Conservation (phyloP, 2,888 invertebrate species). For the Drosophila subsilvestris region DNA sequence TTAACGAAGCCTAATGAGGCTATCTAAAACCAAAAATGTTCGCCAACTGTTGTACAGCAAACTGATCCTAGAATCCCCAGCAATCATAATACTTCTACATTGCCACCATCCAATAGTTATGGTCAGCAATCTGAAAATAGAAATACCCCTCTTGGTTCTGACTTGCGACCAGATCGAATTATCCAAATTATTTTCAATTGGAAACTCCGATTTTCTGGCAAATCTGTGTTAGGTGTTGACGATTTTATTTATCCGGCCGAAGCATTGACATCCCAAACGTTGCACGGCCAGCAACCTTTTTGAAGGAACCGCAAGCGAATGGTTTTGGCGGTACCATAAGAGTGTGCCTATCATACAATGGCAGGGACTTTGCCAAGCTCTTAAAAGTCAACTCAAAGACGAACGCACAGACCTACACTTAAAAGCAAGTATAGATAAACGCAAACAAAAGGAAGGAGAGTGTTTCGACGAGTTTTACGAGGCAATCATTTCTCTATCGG, state of each 20-base stretch:
- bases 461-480: background rate
- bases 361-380: background rate
- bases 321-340: constrained; percentile 5
- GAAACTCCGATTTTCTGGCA: constrained; percentile 14
- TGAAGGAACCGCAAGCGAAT: constrained; percentile 6
- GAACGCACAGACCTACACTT: background rate
- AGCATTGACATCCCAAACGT: constrained; percentile 5
- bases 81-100: no score
- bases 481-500: background rate
- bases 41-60: no score
- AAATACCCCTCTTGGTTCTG: no score
- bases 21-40: no score
- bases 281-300: constrained; percentile 20
- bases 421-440: background rate
- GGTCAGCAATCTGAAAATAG: no score
- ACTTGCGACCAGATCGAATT: background rate
- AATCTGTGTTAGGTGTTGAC: constrained; percentile 1
- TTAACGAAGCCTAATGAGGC: no score
- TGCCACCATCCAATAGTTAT: no score
- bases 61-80: no score
- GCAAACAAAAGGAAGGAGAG: background rate
- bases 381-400: constrained; percentile 3
- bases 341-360: background rate
- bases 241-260: constrained; percentile 20
- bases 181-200: constrained; percentile 7